Conservation (phyloP, 2,888 invertebrate genomes). For the Microchrysa polita region DNA sequence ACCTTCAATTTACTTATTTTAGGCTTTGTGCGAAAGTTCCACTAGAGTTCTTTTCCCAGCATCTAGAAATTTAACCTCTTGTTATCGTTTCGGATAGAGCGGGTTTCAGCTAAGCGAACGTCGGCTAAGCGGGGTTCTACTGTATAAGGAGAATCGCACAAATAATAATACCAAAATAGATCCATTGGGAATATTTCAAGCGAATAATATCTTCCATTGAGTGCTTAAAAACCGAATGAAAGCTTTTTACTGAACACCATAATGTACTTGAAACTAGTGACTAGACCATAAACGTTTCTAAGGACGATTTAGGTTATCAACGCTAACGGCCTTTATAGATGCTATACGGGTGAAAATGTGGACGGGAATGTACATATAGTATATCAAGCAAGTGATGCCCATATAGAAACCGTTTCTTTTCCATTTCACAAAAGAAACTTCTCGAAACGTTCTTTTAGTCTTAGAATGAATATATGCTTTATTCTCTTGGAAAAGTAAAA, state of each 20-base stretch:
- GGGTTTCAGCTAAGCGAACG: too few species aligned
- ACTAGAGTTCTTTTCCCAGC: too few species aligned
- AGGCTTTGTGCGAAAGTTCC: too few species aligned
- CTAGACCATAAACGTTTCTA: neutral
- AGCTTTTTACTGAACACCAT: neutral
- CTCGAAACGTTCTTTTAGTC: neutral
- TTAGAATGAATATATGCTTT: neutral
- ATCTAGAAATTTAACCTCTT: too few species aligned
- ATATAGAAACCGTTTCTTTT: conserved; percentile 12
- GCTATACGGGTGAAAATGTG: neutral
- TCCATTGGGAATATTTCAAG: conserved; percentile 23
- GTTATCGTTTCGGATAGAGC: too few species aligned
- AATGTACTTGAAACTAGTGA: too few species aligned
- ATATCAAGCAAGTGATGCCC: conserved; percentile 11
- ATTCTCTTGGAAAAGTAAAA: conserved; percentile 20
- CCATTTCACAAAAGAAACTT: neutral
- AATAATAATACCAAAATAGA: neutral
- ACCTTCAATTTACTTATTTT: too few species aligned
- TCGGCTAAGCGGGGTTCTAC: too few species aligned
- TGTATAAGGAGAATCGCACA: conserved; percentile 7
- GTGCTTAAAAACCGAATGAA: neutral
- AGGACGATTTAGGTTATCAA: neutral
- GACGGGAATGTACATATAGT: conserved; percentile 19
- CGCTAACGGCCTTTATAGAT: neutral
- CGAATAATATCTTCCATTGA: conserved; percentile 12